Conservation (phyloP, 2,888 invertebrate genomes). For the Sepioteuthis lessoniana region DNA sequence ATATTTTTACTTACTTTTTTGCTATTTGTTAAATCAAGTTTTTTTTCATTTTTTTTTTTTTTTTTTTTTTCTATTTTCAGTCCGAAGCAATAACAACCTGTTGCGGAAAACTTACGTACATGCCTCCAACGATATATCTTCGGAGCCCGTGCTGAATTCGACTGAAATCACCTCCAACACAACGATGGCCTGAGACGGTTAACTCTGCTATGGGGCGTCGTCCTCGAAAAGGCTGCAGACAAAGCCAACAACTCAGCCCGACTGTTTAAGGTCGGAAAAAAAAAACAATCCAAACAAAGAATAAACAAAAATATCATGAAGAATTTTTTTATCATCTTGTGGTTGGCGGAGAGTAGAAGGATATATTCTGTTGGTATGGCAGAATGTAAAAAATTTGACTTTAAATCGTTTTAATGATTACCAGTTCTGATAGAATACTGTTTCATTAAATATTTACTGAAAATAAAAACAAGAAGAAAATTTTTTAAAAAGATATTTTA, state of each 20-base stretch:
- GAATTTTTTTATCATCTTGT: not conserved
- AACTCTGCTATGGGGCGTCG: not conserved
- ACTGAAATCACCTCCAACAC: not conserved
- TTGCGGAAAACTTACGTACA: not conserved
- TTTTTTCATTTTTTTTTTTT: not conserved
- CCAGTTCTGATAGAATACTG: no score
- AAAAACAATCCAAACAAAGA: not conserved
- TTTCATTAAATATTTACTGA: not conserved
- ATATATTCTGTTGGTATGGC: not conserved
- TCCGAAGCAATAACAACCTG: not conserved
- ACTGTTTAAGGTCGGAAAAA: not conserved
- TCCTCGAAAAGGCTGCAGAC: not conserved
- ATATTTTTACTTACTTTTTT: no score
- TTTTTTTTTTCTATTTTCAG: not conserved
- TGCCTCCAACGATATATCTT: not conserved
- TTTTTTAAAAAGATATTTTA: not conserved
- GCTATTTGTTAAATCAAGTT: not conserved
- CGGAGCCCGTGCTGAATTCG: not conserved
- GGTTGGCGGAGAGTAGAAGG: not conserved
- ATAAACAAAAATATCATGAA: not conserved
- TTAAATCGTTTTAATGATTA: not conserved
- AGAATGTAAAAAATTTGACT: not conserved
- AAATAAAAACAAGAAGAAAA: not conserved
- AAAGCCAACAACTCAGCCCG: not conserved
- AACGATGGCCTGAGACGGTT: not conserved